Evolutionary conservation across 1,140 invertebrate genomes (phyloP).

Genomic region (Galendromus occidentalis): DNA sequence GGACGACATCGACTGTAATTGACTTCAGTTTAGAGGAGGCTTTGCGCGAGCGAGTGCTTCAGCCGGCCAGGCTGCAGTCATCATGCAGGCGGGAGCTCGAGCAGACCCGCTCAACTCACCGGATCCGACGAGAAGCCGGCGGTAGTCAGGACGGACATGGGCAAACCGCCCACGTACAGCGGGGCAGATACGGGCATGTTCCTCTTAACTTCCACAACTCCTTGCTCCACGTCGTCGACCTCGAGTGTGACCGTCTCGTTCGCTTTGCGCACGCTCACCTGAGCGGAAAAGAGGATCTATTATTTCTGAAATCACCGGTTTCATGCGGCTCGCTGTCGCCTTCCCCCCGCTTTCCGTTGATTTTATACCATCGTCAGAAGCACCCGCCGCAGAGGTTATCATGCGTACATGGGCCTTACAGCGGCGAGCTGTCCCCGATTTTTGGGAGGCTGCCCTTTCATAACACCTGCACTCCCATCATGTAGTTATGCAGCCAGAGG

Average conservation of each 20-base stretch:
- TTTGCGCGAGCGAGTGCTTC: neutral
- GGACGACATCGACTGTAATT: slow-evolving; percentile 39
- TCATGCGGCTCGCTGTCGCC: too few species aligned
- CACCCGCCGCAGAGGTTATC: too few species aligned
- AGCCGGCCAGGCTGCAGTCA: slow-evolving; percentile 1
- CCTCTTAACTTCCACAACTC: slow-evolving; percentile 39
- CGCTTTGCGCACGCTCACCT: slow-evolving; percentile 38
- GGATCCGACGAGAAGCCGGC: slow-evolving; percentile 15
- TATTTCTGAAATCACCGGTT: too few species aligned
- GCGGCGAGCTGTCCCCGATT: too few species aligned
- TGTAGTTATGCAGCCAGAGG: too few species aligned
- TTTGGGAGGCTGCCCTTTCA: too few species aligned
- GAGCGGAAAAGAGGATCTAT: slow-evolving; percentile 13
- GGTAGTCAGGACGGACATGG: slow-evolving; percentile 27
- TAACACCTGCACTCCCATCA: too few species aligned
- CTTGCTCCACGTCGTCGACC: slow-evolving; percentile 42
- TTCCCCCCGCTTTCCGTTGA: too few species aligned
- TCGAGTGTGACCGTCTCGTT: slow-evolving; percentile 42
- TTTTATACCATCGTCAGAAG: too few species aligned
- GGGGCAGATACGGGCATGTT: slow-evolving; percentile 44
- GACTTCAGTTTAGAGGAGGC: neutral
- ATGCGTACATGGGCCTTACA: too few species aligned
- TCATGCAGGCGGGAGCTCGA: neutral
- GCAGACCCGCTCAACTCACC: neutral
- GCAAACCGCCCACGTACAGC: slow-evolving; percentile 56